Evolutionary conservation across 2,797 vertebrate species (phyloP).

Genomic region (Sebastes elongatus): DNA sequence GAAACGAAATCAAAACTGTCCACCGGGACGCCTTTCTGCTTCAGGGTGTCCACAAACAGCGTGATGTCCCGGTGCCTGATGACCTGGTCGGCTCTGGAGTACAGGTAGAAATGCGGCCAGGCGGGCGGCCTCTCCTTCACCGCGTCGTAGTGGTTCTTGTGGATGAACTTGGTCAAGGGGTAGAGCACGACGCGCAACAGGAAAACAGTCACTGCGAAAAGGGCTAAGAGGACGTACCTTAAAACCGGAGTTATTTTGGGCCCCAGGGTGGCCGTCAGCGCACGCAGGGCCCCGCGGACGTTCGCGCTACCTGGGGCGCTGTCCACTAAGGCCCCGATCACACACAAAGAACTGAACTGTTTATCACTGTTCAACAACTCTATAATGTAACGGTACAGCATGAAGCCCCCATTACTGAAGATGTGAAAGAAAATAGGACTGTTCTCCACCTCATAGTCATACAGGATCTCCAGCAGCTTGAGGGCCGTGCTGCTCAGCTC

Average conservation of each 20-base stretch:
- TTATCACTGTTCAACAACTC: conserved; percentile 85
- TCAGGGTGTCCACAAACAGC: conserved; percentile 81
- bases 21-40: conserved; percentile 79
- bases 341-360: conserved; percentile 83
- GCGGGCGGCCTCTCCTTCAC: conserved; percentile 82
- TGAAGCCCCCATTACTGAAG: conserved; percentile 95
- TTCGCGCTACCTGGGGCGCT: conserved; percentile 91
- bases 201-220: conserved; percentile 84
- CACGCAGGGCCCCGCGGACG: conserved; percentile 86
- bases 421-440: conserved; percentile 93
- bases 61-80: conserved; percentile 86
- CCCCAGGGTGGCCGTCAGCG: conserved; percentile 83
- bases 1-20: conserved; percentile 88
- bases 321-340: conserved; percentile 91
- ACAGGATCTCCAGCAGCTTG: conserved; percentile 91
- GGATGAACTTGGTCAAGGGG: conserved; percentile 89
- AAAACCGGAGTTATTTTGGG: conserved; percentile 78
- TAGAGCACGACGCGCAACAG: conserved; percentile 88
- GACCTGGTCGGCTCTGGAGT: conserved; percentile 88
- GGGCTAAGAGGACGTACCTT: conserved; percentile 81
- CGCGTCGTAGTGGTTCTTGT: conserved; percentile 90
- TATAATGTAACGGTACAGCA: conserved; percentile 93
- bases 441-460: conserved; percentile 90
- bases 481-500: conserved; percentile 87
- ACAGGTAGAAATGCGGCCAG: conserved; percentile 95